Base-by-base conservation (phyloP, 92 coral and sea anemone species). In the Desmophyllum pertusum region DNA sequence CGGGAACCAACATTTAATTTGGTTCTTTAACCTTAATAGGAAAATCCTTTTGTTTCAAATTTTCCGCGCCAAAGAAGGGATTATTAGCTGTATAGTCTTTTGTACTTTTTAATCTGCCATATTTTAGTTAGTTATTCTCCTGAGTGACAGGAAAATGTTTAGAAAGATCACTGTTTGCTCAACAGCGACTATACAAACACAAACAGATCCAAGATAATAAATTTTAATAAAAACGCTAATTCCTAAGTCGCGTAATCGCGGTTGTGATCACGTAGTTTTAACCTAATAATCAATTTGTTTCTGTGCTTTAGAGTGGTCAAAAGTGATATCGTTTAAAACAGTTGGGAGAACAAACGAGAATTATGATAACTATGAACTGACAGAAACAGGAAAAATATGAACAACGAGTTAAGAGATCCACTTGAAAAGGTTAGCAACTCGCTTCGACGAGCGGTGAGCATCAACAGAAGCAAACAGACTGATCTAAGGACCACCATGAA, bases 371-470 rank as follows among this genome's bases (percentile, higher is more conserved):
- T n/a, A n/a, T n/a, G n/a, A n/a, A n/a, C 65, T 59, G 35, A 59
- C 3, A 41, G n/a, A 10, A 29, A 72, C 53, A 41, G 53, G 33
- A 14, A 51, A 67, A 65, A 36, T 64, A 91, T 93, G 94, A 93
- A 91, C 70, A 93, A 93, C 88, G 98, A 92, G 36, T 63, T 89
- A 23, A 88, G 90, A 77, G 98, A 94, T 50, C 98, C 98, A 38
- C 84, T 94, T 43, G 98, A 94, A 57, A 94, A 81, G 80, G 88
- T 94, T 13, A 94, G 98, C 76, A 92, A 89, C 73, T 94, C 98
- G 46, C 92, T 94, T 78, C 98, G 98, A 1, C 83, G 98, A 27
- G 98, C 98, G 1, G 95, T 94, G 40, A 94, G 89, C 64, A 91
- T 94, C 70, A 94, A 94, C 90, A 92, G 89, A 87, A 84, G 96